These are phyloP conservation scores for Pseudolycoriella hygida DNA, from an alignment of 2,888 invertebrate genomes.

Conservation along the genomic window DNA sequence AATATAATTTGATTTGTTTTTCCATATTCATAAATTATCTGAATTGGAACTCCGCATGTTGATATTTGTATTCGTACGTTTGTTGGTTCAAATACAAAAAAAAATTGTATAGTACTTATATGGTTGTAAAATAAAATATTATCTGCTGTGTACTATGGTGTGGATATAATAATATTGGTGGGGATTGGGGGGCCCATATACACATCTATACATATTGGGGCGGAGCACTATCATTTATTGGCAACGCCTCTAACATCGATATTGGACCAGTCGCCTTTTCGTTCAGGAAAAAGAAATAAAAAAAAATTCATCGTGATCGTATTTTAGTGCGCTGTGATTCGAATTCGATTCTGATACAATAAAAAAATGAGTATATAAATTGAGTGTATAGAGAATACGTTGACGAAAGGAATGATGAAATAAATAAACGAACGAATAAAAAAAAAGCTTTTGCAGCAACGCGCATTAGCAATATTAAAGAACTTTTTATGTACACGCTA, in stretches of 20 bases:
- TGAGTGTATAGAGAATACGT: too few species aligned
- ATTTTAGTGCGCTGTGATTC: constrained; percentile 1
- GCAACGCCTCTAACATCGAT: constrained; percentile 10
- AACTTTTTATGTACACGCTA: neutral
- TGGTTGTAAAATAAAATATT: neutral
- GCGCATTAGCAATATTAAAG: too few species aligned
- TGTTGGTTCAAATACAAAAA: neutral
- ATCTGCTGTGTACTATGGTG: neutral
- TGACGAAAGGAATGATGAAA: neutral
- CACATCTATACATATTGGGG: constrained; percentile 3
- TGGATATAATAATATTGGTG: neutral
- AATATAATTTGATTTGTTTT: too few species aligned
- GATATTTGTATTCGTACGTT: neutral
- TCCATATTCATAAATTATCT: too few species aligned
- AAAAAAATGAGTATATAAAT: neutral
- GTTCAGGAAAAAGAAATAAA: constrained; percentile 2
- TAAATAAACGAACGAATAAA: neutral
- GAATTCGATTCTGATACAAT: neutral
- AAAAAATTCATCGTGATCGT: neutral
- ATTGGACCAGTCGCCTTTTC: constrained; percentile 9
- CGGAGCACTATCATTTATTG: constrained; percentile 10
- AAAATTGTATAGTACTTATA: neutral
- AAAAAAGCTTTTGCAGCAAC: neutral
- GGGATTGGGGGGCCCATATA: neutral
- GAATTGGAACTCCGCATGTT: too few species aligned